Percentiles rank a stretch among this genome's conserved stretches.
Evolutionary conservation across 2,797 vertebrate genomes (phyloP).

Genomic region (Echeneis naucrates): DNA sequence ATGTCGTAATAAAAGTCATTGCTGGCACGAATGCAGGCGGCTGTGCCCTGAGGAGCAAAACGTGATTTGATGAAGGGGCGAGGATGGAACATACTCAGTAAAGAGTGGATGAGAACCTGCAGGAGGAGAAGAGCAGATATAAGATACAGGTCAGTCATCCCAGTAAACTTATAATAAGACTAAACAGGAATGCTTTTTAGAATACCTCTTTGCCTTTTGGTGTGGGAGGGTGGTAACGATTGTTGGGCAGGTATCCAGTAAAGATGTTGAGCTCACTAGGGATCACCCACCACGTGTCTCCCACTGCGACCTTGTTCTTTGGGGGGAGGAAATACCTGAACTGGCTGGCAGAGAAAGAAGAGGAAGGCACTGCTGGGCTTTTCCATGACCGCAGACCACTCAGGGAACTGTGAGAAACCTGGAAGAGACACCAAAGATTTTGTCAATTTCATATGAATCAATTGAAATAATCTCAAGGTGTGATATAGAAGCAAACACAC

Average conservation of each 20-base stretch:
- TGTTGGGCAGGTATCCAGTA: slow-evolving; percentile 96
- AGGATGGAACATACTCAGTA: slow-evolving; percentile 96
- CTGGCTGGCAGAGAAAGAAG: slow-evolving; percentile 86
- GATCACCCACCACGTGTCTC: slow-evolving; percentile 95
- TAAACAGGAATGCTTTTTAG: neutral
- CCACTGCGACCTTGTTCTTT: slow-evolving; percentile 86
- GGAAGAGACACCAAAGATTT: slow-evolving; percentile 3
- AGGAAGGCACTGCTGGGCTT: slow-evolving; percentile 81
- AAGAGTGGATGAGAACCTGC: slow-evolving; percentile 91
- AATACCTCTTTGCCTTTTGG: slow-evolving; percentile 96
- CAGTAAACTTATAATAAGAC: neutral
- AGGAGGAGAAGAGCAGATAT: neutral
- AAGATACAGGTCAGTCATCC: neutral
- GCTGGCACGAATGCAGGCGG: slow-evolving; percentile 92
- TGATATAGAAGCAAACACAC: neutral
- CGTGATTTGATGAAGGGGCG: slow-evolving; percentile 94
- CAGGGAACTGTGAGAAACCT: slow-evolving; percentile 94
- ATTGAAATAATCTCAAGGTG: neutral
- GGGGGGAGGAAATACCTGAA: slow-evolving; percentile 94
- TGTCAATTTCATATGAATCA: neutral
- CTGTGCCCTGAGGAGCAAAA: slow-evolving; percentile 94
- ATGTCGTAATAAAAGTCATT: slow-evolving; percentile 94
- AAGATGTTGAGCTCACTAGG: slow-evolving; percentile 96
- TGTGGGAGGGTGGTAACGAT: slow-evolving; percentile 93
- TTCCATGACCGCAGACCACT: slow-evolving; percentile 94